These are phyloP conservation scores for Ormyrus thymus DNA, from an alignment of 2,888 invertebrate genomes.

Conservation along the genomic window DNA sequence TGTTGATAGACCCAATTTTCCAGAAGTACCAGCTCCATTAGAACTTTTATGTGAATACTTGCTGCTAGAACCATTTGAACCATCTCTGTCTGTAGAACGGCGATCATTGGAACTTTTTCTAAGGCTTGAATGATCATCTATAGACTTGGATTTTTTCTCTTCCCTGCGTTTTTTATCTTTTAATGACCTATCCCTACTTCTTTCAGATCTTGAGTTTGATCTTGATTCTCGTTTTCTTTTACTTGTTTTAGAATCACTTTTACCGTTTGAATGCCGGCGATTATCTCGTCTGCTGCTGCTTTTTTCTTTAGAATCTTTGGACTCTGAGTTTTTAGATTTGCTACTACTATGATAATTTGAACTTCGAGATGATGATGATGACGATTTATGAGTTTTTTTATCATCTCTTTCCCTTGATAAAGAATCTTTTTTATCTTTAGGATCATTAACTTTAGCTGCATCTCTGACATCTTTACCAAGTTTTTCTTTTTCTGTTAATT, in stretches of 20 bases:
- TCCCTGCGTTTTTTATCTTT: constrained; percentile 70
- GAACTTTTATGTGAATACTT: constrained; percentile 69
- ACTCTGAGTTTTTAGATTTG: constrained; percentile 62
- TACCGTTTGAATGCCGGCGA: constrained; percentile 60
- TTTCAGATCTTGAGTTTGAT: constrained; percentile 64
- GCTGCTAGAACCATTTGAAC: constrained; percentile 82
- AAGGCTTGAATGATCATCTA: constrained; percentile 84
- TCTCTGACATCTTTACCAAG: constrained; percentile 67
- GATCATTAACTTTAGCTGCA: constrained; percentile 62
- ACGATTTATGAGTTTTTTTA: constrained; percentile 67
- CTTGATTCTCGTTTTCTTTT: constrained; percentile 75
- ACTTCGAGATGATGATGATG: constrained; percentile 63
- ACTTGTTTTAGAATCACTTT: constrained; percentile 62
- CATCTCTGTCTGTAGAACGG: constrained; percentile 87
- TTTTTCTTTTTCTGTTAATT: constrained; percentile 72
- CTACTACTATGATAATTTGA: constrained; percentile 67
- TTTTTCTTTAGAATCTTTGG: constrained; percentile 65
- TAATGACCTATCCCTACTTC: constrained; percentile 56
- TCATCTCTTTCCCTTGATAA: constrained; percentile 65
- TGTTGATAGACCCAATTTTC: constrained; percentile 59
- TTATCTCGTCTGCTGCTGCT: constrained; percentile 63
- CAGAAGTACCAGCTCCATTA: constrained; percentile 47
- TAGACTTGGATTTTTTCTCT: constrained; percentile 75
- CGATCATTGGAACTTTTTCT: constrained; percentile 81
- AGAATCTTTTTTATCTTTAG: constrained; percentile 66